Evolutionary conservation across 2,797 vertebrate species (phyloP).

Genomic region (Galagoides demidoff): DNA sequence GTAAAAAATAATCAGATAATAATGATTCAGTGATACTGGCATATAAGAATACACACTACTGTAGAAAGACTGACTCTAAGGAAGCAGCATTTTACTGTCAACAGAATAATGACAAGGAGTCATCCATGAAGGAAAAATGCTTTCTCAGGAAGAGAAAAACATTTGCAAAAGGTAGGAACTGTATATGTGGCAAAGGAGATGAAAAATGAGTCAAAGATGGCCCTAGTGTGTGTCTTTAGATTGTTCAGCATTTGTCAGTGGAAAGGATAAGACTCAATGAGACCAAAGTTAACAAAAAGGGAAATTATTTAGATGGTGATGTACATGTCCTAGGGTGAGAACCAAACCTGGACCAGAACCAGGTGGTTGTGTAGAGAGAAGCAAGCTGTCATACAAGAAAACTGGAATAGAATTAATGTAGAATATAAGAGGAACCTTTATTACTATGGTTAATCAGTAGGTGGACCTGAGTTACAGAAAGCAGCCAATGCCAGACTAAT

Average conservation of each 20-base stretch:
- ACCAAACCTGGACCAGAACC: fast-evolving
- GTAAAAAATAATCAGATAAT: neutral
- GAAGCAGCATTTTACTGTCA: neutral
- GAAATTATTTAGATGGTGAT: neutral
- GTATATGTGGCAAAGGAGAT: neutral
- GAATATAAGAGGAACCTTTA: neutral
- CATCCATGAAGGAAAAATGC: neutral
- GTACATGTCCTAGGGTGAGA: neutral
- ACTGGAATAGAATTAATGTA: neutral
- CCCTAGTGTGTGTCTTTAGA: neutral
- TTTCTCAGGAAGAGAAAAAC: neutral
- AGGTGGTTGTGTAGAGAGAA: neutral
- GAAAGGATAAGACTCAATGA: neutral
- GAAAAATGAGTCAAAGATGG: neutral
- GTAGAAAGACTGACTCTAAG: neutral
- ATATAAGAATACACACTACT: neutral
- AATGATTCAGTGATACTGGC: neutral
- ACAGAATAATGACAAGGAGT: neutral
- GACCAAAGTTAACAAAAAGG: neutral
- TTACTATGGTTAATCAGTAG: neutral
- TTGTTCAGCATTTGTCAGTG: neutral
- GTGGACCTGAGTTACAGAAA: neutral
- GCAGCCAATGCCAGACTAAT: neutral
- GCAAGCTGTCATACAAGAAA: neutral
- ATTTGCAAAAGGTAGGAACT: neutral